These are phyloP conservation scores for Pelochelys cantorii DNA, from an alignment of 2,797 vertebrate species.

Conservation along the genomic window DNA sequence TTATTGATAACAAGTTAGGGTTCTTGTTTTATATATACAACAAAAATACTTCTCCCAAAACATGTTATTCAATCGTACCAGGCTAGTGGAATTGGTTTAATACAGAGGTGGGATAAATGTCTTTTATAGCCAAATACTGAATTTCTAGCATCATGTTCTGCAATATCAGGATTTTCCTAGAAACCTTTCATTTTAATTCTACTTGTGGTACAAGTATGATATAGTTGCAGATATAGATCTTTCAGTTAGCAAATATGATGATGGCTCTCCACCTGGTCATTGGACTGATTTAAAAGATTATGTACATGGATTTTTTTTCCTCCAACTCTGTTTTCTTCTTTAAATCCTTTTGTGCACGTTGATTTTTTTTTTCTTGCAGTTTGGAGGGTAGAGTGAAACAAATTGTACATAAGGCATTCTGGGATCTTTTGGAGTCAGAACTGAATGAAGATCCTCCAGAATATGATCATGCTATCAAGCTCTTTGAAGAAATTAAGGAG, in stretches of 20 bases:
- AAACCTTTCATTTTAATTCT: not conserved
- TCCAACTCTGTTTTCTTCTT: not conserved
- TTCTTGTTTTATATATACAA: not conserved
- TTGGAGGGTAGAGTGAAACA: constrained; percentile 87
- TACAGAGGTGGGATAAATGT: not conserved
- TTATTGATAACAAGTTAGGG: not conserved
- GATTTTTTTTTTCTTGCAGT: constrained; percentile 71
- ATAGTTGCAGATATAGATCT: not conserved
- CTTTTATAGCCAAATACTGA: not conserved
- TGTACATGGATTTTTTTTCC: not conserved
- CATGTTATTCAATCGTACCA: fast-evolving
- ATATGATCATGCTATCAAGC: constrained; percentile 91
- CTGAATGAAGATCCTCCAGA: constrained; percentile 91
- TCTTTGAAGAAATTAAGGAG: constrained; percentile 95
- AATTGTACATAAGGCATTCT: constrained; percentile 93
- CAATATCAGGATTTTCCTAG: not conserved
- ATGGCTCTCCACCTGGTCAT: not conserved
- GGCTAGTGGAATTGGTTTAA: not conserved
- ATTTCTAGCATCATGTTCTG: not conserved
- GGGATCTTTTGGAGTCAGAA: constrained; percentile 91
- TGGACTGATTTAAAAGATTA: not conserved
- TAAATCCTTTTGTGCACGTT: not conserved
- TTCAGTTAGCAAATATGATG: not conserved
- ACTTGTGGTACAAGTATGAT: not conserved
- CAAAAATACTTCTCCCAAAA: not conserved